Evolutionary conservation across 2,113 vertebrate species (phyloP).

Genomic region (Clarias macrocephalus): DNA sequence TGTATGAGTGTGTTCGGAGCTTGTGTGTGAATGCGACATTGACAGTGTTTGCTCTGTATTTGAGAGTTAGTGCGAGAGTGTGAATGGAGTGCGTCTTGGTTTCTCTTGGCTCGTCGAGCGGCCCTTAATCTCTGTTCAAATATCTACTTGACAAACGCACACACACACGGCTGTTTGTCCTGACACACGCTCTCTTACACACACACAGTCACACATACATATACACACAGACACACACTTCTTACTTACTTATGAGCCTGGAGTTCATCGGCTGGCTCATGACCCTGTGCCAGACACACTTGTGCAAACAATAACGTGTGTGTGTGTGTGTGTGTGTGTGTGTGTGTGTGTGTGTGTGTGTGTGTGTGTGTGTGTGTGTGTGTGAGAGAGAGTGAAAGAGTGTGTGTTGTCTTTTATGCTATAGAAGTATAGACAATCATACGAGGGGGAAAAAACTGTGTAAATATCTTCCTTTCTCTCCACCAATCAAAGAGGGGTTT

Average conservation of each 20-base stretch:
- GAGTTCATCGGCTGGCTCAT: constrained; percentile 73
- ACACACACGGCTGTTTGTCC: constrained; percentile 67
- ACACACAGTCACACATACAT: constrained; percentile 68
- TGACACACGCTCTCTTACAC: constrained; percentile 59
- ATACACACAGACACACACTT: constrained; percentile 54
- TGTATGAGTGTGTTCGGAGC: neutral
- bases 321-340: constrained; percentile 37
- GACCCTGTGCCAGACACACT: constrained; percentile 57
- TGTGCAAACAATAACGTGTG: constrained; percentile 44
- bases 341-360: constrained; percentile 39
- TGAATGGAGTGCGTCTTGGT: constrained; percentile 70
- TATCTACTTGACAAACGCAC: constrained; percentile 75
- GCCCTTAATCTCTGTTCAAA: constrained; percentile 77
- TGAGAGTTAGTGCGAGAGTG: constrained; percentile 56
- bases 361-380: constrained; percentile 41
- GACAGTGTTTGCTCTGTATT: constrained; percentile 38
- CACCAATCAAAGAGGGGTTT: neutral
- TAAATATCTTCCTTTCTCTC: neutral
- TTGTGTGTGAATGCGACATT: constrained; percentile 44
- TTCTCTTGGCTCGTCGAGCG: constrained; percentile 71
- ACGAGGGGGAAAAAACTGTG: neutral
- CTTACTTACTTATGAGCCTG: constrained; percentile 66
- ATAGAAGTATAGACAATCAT: neutral
- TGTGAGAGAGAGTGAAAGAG: neutral
- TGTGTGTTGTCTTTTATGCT: constrained; percentile 12